phyloP scores from a whole-genome alignment of 1,140 invertebrate species.

The Antheraea mylitta region DNA sequence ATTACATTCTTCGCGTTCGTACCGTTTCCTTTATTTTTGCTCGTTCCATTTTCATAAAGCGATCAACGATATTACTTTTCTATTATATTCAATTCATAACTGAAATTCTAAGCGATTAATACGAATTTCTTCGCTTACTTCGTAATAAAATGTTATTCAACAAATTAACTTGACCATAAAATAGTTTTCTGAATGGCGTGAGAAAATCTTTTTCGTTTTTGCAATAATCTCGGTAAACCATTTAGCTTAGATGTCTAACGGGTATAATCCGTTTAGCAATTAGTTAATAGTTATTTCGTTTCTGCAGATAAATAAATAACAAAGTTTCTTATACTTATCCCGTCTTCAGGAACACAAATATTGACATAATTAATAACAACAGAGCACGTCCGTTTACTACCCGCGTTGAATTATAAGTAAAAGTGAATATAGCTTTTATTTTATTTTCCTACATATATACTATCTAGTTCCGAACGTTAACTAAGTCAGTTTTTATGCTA shows the following conservation, averaged over 20 bases:
- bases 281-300: constrained; percentile 38
- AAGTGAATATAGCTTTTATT: constrained; percentile 16
- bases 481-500: neutral
- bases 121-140: neutral
- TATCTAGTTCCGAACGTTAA: too few relatives aligned
- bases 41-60: constrained; percentile 33
- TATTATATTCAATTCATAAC: constrained; percentile 9
- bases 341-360: constrained; percentile 48
- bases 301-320: constrained; percentile 40
- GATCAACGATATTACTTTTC: constrained; percentile 25
- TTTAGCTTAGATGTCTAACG: constrained; percentile 11
- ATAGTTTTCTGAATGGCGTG: neutral
- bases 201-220: neutral
- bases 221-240: neutral
- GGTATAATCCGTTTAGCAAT: constrained; percentile 31
- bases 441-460: neutral
- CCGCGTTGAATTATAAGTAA: constrained; percentile 38
- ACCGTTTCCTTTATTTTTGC: constrained; percentile 40
- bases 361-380: constrained; percentile 51
- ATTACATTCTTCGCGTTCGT: constrained; percentile 63
- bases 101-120: neutral
- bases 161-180: neutral
- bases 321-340: constrained; percentile 42
- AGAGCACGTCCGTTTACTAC: constrained; percentile 38
- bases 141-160: neutral